These are phyloP conservation scores for Sclerurus mexicanus DNA, from an alignment of 2,113 vertebrate genomes.

Conservation along the genomic window DNA sequence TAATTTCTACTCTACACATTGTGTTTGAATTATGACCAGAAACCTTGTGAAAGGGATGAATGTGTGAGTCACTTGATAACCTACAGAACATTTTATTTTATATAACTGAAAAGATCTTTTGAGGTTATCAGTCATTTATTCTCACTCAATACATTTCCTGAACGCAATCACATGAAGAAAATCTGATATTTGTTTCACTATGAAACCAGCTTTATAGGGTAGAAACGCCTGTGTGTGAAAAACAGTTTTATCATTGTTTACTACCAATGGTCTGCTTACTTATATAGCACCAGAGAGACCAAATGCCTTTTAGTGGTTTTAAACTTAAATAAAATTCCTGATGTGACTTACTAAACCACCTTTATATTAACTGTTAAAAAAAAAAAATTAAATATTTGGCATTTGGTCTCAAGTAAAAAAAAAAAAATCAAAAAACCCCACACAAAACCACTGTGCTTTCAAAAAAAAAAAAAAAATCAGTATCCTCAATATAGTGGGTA, in stretches of 20 bases:
- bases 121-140: neutral
- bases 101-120: neutral
- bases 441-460: neutral
- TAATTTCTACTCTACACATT: neutral
- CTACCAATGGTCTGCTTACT: neutral
- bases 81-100: neutral
- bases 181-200: neutral
- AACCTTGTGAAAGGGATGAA: neutral
- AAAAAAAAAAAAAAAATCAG: neutral
- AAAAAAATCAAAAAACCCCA: fast-evolving
- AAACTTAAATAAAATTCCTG: neutral
- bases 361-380: neutral
- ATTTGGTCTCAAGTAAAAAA: neutral
- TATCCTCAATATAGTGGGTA: neutral
- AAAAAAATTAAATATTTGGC: neutral
- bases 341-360: neutral
- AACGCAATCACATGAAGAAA: neutral
- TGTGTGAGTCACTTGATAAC: neutral
- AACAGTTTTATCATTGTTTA: neutral
- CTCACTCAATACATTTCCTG: neutral
- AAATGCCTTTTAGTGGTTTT: neutral
- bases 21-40: neutral
- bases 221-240: neutral
- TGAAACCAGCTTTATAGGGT: neutral
- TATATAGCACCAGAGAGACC: neutral